These are phyloP conservation scores for Eupristina koningsbergeri DNA, from an alignment of 1,140 invertebrate genomes.

Conservation along the genomic window DNA sequence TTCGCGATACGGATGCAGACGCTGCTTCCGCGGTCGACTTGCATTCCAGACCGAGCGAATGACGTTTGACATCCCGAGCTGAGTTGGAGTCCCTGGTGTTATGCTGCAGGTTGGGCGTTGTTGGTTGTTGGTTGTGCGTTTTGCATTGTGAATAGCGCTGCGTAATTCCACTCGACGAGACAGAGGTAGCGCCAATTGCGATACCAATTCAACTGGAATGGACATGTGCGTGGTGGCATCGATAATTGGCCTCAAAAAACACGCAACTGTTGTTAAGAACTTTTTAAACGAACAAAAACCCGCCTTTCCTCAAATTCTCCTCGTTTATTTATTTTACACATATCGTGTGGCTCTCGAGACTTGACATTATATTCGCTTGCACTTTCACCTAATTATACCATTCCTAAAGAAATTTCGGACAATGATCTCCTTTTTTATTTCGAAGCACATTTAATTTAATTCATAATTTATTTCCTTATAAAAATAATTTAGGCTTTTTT, in stretches of 20 bases:
- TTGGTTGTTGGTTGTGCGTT: no score
- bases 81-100: no score
- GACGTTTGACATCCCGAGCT: not conserved
- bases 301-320: not conserved
- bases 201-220: not conserved
- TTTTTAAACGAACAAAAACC: not conserved
- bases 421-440: no score
- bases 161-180: not conserved
- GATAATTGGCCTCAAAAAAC: not conserved
- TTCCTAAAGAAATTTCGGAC: no score
- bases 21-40: not conserved
- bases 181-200: not conserved
- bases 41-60: not conserved
- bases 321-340: not conserved
- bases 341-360: no score
- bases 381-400: no score
- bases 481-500: no score
- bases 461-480: no score
- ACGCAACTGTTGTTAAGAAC: not conserved
- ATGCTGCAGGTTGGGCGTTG: no score
- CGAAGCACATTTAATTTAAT: no score
- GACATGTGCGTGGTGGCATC: not conserved
- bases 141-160: not conserved
- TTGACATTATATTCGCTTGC: not conserved
- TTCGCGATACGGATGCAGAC: not conserved